A percentile compares a stretch with the other conserved stretches of the same genome.
These are phyloP conservation scores for Heliconius hewitsoni DNA, from an alignment of 1,140 invertebrate species.

Conservation along the genomic window DNA sequence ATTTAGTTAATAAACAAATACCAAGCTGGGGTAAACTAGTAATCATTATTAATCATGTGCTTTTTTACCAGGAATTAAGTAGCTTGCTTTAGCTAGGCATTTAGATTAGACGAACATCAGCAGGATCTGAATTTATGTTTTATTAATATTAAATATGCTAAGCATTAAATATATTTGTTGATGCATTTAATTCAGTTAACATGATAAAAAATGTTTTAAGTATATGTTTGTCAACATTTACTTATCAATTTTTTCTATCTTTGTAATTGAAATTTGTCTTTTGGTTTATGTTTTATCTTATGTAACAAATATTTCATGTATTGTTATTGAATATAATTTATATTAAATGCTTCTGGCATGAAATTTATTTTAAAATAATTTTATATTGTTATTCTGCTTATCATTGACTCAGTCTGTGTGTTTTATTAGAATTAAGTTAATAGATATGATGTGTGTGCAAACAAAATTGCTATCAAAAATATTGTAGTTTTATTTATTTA, in stretches of 20 bases:
- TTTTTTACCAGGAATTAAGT: slow-evolving; percentile 33
- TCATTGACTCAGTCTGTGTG: background rate
- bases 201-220: too few relatives aligned
- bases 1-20: slow-evolving; percentile 12
- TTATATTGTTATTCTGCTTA: background rate
- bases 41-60: slow-evolving; percentile 25
- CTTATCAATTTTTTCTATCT: too few relatives aligned
- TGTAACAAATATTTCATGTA: background rate
- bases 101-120: background rate
- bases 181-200: background rate
- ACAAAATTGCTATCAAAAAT: slow-evolving; percentile 1
- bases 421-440: background rate
- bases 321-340: too few relatives aligned
- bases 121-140: slow-evolving; percentile 20
- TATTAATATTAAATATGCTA: slow-evolving; percentile 4
- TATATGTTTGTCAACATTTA: too few relatives aligned
- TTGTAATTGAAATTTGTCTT: background rate
- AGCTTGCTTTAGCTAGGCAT: slow-evolving; percentile 17
- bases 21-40: background rate
- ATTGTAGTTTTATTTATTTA: slow-evolving; percentile 4
- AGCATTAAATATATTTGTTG: background rate
- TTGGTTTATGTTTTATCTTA: background rate
- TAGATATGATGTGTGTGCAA: background rate
- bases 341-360: background rate
- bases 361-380: background rate